These are phyloP conservation scores for Rhombomys opimus DNA, from an alignment of 2,113 vertebrate species.

Conservation along the genomic window DNA sequence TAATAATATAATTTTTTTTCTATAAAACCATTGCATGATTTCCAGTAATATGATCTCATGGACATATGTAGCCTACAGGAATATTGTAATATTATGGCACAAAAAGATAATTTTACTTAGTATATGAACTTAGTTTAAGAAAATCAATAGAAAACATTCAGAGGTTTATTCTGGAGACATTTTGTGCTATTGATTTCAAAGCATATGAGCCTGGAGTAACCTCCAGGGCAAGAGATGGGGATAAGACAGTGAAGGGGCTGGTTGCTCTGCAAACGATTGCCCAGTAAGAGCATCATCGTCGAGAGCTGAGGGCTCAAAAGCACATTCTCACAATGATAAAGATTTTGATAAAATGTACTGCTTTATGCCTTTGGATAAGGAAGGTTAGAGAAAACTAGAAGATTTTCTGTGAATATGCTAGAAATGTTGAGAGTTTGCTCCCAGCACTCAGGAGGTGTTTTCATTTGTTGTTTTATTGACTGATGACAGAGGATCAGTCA, in stretches of 20 bases:
- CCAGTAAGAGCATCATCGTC: neutral
- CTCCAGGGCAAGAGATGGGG: neutral
- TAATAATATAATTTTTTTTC: slow-evolving; percentile 5
- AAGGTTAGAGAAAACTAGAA: neutral
- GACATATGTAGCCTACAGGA: neutral
- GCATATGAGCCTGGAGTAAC: neutral
- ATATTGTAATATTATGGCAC: neutral
- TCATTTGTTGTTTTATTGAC: slow-evolving; percentile 16
- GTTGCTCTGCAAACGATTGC: neutral
- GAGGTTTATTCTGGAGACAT: slow-evolving; percentile 46
- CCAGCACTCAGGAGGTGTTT: neutral
- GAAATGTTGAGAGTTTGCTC: slow-evolving; percentile 1
- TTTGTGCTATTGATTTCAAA: slow-evolving; percentile 40
- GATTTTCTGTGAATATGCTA: neutral
- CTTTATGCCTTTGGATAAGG: neutral
- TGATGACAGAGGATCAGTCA: neutral
- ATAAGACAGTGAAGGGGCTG: neutral
- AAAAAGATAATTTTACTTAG: slow-evolving; percentile 30
- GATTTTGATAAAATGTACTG: slow-evolving; percentile 10
- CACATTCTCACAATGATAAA: neutral
- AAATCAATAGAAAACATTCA: slow-evolving; percentile 35
- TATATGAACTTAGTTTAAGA: slow-evolving; percentile 6
- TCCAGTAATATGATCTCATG: neutral
- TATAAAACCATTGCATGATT: neutral
- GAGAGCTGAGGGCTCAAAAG: neutral